phyloP scores from a whole-genome alignment of 2,888 invertebrate species.

The Amphimallon solstitiale region DNA sequence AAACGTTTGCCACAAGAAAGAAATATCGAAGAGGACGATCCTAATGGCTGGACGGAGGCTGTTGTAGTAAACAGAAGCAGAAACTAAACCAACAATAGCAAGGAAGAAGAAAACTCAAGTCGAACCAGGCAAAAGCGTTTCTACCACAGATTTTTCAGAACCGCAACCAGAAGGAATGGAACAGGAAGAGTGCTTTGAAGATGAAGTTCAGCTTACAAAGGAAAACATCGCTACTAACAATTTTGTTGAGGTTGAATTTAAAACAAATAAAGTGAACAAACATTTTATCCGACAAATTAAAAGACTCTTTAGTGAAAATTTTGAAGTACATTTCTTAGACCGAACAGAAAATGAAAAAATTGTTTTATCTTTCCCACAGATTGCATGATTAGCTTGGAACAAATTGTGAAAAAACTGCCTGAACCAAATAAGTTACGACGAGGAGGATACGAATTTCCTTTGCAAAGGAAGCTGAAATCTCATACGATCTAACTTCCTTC shows the following conservation, averaged over 20 bases:
- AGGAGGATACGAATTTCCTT: not conserved
- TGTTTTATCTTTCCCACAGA: not conserved
- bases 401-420: slow-evolving; percentile 1
- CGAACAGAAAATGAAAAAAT: not conserved
- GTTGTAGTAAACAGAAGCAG: too few relatives aligned
- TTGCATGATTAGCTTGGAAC: too few relatives aligned
- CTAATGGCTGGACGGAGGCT: not conserved
- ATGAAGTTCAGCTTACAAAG: too few relatives aligned
- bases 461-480: not conserved
- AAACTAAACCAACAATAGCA: too few relatives aligned
- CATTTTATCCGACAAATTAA: not conserved
- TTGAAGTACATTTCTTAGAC: not conserved
- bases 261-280: not conserved
- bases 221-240: not conserved
- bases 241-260: slow-evolving; percentile 1
- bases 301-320: not conserved
- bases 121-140: not conserved
- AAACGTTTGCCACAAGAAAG: too few relatives aligned
- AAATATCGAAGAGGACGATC: not conserved
- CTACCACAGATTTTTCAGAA: slow-evolving; percentile 4
- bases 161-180: too few relatives aligned
- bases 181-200: too few relatives aligned
- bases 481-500: not conserved
- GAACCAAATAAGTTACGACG: not conserved
- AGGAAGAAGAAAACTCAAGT: not conserved